Evolutionary conservation across 1,140 invertebrate species (phyloP), one percentile per base, ranked within the genome.

Genomic region (Chymomyza costata): DNA sequence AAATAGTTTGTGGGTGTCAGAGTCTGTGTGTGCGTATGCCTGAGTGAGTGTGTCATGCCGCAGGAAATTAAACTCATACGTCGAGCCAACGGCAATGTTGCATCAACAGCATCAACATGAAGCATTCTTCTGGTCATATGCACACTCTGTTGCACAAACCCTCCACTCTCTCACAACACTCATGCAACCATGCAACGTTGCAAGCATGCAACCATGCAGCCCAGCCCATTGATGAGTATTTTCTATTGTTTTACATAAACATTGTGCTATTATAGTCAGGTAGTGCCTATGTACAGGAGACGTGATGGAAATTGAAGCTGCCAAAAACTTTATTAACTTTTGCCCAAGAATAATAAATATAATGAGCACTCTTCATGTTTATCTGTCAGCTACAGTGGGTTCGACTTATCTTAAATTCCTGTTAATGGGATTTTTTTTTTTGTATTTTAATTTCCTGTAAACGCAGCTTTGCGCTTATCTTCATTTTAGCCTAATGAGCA

Each of bases 11-110:
- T 41, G 40, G 68, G 18, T 2, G 17, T 0, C 7, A n/a, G 7
- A 1, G 17, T 0, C 7, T 7, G 7, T n/a, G 7, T 10, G 19
- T n/a, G 1, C 8, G n/a, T 3, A 17, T n/a, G 25, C 5, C 8
- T n/a, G 6, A 7, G 15, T 1, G 6, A 28, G 8, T 8, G 5
- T 17, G 5, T 18, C 10, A 34, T 25, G 41, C 43, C 38, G 51
- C 71, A 80, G 71, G 71, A 78, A 78, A 78, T 78, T 80, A 78
- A 80, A 80, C 47, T 48, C 73, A 71, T 80, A 51, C 47, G 65
- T 45, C 45, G 45, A 49, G 28, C 38, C 51, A 39, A 39, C 52
- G 16, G 31, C 21, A 3, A 5, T 25, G 21, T 25, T 3, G n/a
- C n/a, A n/a, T n/a, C 21, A 25, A 44, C 65, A 19, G 47, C 30